Base-by-base conservation (phyloP, 2,113 vertebrate species). In the Macquaria australasica region DNA sequence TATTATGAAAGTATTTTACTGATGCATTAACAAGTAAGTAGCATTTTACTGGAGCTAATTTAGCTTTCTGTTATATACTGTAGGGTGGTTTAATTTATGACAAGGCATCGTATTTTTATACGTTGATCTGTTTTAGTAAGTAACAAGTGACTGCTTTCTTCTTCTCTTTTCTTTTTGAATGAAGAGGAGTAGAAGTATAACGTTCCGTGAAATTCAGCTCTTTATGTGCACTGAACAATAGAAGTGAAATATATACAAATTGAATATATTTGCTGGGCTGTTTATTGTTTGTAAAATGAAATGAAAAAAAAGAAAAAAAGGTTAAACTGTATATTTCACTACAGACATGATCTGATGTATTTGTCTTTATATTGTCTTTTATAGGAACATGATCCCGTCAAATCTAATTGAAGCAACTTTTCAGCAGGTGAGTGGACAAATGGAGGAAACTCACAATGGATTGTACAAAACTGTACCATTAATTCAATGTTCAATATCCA, bases 361-460 rank as follows among this genome's bases (percentile, higher is more conserved):
- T 21, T 66, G 9, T 79, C 53, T 64, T 5, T 45, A 9, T 70
- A 0, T 59, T 82, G 37, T 91, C 56, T 92, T 66, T 84, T 88
- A 39, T 64, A 98, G 97, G 87, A 98, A 98, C 80, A 98, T 98
- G 97, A 97, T 98, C 84, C 97, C 97, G 43, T 97, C 97, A 8
- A 98, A 98, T 73, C 93, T 98, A 41, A 93, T 98, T 1, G 97
- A 98, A 89, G 97, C 97, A 56, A 97, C 97, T 0, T 98, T 98
- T 89, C 97, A 98, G 91, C 97, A 98, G 95, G 97, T 97, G 77
- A 95, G 95, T 75, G 1, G 1, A 53, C 5, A 60, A 74, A 37
- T 11, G 1, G 1, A 48, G 5, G 15, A 56, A 71, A 21, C 25
- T 43, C 10, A 34, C 5, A 31, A 2, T 12, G 2, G 0, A 71